Conservation (phyloP, 2,797 vertebrate species). For the Cryptoprocta ferox region DNA sequence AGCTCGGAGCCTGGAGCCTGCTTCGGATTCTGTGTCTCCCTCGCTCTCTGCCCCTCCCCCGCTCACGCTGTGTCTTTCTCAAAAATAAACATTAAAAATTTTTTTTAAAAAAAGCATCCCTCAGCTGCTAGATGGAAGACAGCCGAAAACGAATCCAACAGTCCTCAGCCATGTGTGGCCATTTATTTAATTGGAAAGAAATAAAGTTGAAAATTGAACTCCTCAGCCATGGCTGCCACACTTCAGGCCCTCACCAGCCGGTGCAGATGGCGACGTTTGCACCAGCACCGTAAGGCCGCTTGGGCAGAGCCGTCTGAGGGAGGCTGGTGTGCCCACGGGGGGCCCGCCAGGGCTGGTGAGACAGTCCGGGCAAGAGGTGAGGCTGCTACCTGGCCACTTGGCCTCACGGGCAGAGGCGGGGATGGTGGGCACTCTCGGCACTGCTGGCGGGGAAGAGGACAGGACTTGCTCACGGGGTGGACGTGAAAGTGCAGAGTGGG, state of each 20-base stretch:
- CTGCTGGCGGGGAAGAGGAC: too few species aligned
- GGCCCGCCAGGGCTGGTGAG: too few species aligned
- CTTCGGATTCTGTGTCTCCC: too few species aligned
- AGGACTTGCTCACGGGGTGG: background rate
- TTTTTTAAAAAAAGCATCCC: background rate
- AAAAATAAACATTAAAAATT: too few species aligned
- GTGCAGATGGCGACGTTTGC: background rate
- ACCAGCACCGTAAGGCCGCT: background rate
- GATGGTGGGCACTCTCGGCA: background rate
- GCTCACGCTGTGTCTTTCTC: too few species aligned
- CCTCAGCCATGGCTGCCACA: background rate
- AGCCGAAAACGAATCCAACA: background rate
- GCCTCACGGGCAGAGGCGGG: background rate
- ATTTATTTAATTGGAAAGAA: background rate
- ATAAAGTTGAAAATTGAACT: background rate
- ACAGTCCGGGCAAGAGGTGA: background rate
- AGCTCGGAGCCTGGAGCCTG: too few species aligned
- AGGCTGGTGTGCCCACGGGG: too few species aligned
- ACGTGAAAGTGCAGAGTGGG: fast-evolving
- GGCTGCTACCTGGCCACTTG: background rate
- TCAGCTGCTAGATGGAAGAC: background rate
- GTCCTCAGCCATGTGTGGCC: background rate
- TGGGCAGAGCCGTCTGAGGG: background rate
- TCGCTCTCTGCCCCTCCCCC: too few species aligned
- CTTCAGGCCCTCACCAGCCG: too few species aligned